Percentiles rank a stretch among this genome's conserved stretches.
Conservation (phyloP, 2,888 invertebrate genomes). For the Pyralis farinalis region DNA sequence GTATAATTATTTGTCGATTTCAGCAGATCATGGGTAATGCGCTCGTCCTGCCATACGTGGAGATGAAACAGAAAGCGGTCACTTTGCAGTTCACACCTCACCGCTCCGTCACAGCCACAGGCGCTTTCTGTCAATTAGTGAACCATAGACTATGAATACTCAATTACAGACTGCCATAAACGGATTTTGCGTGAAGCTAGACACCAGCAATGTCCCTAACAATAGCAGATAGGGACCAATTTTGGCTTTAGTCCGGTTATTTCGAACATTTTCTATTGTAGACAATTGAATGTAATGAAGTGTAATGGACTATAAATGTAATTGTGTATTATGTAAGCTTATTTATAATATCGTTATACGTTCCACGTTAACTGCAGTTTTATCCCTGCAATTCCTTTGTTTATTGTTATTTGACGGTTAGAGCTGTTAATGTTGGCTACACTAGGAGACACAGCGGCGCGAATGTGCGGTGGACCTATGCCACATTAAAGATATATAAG, state of each 20-base stretch:
- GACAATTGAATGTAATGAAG: neutral
- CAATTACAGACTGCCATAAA: slow-evolving; percentile 41
- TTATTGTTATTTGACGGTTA: too few relatives aligned
- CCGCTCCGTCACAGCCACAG: slow-evolving; percentile 25
- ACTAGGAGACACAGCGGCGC: too few relatives aligned
- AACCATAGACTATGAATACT: slow-evolving; percentile 43
- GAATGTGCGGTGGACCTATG: too few relatives aligned
- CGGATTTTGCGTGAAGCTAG: slow-evolving; percentile 30
- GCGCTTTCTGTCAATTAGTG: slow-evolving; percentile 47
- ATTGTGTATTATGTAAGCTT: too few relatives aligned
- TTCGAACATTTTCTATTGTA: slow-evolving; percentile 4
- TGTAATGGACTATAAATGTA: neutral
- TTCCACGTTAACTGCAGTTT: too few relatives aligned
- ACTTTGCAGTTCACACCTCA: slow-evolving; percentile 24
- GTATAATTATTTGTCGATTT: too few relatives aligned
- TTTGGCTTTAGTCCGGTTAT: slow-evolving; percentile 8
- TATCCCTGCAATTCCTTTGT: too few relatives aligned
- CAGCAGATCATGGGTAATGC: too few relatives aligned
- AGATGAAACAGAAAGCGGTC: slow-evolving; percentile 14
- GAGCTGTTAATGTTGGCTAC: too few relatives aligned
- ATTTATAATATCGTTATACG: too few relatives aligned
- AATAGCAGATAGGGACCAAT: slow-evolving; percentile 16
- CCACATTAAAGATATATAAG: too few relatives aligned
- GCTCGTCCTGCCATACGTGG: neutral
- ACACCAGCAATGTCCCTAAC: slow-evolving; percentile 31